phyloP scores from a whole-genome alignment of 2,888 invertebrate genomes.

The Epinotia demarniana region DNA sequence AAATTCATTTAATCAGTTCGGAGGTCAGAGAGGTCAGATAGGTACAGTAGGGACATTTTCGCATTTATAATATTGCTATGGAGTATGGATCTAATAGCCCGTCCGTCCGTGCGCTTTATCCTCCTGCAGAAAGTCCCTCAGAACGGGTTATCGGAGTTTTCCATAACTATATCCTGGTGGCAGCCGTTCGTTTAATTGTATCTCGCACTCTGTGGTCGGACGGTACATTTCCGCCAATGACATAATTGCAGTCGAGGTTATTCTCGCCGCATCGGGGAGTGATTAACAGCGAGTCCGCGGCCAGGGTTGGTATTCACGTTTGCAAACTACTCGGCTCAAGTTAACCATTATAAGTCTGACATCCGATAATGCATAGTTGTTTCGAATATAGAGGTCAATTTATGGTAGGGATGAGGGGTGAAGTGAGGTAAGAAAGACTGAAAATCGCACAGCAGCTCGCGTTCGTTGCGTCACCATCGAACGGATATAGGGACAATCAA shows the following conservation, averaged over 20 bases:
- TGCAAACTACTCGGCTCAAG: background rate
- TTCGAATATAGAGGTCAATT: background rate
- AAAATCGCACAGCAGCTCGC: constrained; percentile 11
- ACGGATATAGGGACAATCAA: constrained; percentile 74
- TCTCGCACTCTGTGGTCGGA: constrained; percentile 13
- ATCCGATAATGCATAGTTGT: background rate
- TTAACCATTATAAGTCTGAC: background rate
- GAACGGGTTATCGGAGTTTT: constrained; percentile 9
- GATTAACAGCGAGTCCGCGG: constrained; percentile 29
- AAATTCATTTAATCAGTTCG: background rate
- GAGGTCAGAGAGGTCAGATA: background rate
- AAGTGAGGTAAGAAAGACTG: background rate
- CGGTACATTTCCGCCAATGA: constrained; percentile 37
- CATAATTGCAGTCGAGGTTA: constrained; percentile 41
- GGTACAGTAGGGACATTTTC: background rate
- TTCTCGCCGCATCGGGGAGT: constrained; percentile 38
- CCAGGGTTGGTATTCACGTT: background rate
- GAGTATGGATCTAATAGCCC: background rate
- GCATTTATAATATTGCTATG: background rate
- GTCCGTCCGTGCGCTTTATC: background rate
- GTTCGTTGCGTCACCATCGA: constrained; percentile 64
- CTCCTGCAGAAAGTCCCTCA: background rate
- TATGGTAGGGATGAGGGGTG: background rate
- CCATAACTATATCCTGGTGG: constrained; percentile 14
- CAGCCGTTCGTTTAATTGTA: constrained; percentile 24